These are phyloP conservation scores for Notarius quadriscutis DNA, from an alignment of 2,113 vertebrate genomes.

Conservation along the genomic window DNA sequence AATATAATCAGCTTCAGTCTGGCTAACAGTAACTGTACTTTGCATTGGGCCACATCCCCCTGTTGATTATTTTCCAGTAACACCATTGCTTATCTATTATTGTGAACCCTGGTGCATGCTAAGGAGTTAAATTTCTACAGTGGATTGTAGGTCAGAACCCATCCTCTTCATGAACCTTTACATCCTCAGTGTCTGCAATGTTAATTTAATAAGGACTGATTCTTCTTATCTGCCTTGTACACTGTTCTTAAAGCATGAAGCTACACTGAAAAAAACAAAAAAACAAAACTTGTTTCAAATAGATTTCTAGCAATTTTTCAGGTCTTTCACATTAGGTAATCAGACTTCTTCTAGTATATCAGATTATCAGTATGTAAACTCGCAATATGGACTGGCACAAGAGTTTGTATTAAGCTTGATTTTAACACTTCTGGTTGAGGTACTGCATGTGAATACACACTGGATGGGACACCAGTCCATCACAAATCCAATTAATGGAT, in stretches of 20 bases:
- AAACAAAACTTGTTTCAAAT: background rate
- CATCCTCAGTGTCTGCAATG: background rate
- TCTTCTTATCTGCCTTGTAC: conserved; percentile 20
- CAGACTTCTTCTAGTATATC: background rate
- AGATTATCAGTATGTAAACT: background rate
- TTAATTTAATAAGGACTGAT: conserved; percentile 18
- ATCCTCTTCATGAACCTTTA: background rate
- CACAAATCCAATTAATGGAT: background rate
- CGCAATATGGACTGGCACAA: background rate
- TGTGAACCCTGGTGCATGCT: background rate
- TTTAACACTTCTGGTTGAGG: background rate
- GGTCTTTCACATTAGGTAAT: background rate
- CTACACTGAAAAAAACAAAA: background rate
- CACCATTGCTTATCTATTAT: background rate
- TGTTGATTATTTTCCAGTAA: background rate
- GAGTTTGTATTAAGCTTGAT: background rate
- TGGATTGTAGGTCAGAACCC: background rate
- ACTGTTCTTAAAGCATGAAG: background rate
- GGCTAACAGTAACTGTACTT: background rate
- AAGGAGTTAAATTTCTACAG: background rate
- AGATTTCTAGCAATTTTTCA: background rate
- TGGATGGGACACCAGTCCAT: background rate
- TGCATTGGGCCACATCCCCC: background rate
- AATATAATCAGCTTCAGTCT: background rate
- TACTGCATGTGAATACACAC: background rate